Percentiles rank a stretch among this genome's conserved stretches.
phyloP scores from a whole-genome alignment of 2,888 invertebrate genomes.

The Apodemia zela region DNA sequence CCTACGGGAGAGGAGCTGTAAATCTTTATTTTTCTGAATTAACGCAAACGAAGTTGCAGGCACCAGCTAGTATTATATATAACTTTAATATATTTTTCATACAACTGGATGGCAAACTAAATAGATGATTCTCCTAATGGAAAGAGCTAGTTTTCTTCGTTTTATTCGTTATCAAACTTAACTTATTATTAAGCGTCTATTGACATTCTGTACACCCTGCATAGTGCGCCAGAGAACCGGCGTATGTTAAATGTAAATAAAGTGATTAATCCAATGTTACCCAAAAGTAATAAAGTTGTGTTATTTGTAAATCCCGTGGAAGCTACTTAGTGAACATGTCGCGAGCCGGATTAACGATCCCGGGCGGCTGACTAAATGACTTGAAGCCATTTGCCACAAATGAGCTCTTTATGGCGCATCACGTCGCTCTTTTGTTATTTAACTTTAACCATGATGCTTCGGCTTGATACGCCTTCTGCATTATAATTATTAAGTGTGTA shows the following conservation, averaged over 20 bases:
- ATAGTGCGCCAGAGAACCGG: no score
- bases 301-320: conserved; percentile 1
- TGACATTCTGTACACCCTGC: no score
- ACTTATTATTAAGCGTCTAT: no score
- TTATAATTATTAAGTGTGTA: conserved; percentile 1
- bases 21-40: no score
- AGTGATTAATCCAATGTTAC: background rate
- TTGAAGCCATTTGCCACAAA: conserved; percentile 19
- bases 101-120: no score
- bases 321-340: conserved; percentile 15
- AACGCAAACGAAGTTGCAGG: no score
- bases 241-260: background rate
- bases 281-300: background rate
- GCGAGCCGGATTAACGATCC: background rate
- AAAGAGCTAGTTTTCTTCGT: no score
- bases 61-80: no score
- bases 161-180: no score
- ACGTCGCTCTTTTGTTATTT: conserved; percentile 4
- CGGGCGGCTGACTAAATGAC: conserved; percentile 15
- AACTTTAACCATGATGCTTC: conserved; percentile 2
- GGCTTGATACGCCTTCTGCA: conserved; percentile 2
- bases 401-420: conserved; percentile 1
- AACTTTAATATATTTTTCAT: no score
- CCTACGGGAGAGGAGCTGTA: no score
- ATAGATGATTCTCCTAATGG: no score